phyloP scores from a whole-genome alignment of 2,797 vertebrate species.

The Psittacula derbiana region DNA sequence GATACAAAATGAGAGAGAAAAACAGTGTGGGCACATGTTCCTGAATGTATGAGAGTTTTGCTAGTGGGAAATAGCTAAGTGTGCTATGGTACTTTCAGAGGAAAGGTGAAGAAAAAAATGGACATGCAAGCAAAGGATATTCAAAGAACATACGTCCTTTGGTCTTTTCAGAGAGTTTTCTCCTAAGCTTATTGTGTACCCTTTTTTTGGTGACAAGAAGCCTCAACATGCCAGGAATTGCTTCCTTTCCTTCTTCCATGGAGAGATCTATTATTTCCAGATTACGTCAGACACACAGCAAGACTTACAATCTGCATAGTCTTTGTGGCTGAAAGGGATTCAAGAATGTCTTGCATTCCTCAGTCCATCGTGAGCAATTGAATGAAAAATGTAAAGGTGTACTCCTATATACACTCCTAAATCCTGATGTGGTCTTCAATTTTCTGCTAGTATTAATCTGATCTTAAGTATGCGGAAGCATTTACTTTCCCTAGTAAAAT shows the following conservation, averaged over 20 bases:
- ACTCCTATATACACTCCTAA: background rate
- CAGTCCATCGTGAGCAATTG: background rate
- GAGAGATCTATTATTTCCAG: background rate
- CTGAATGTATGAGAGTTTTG: background rate
- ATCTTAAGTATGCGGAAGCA: background rate
- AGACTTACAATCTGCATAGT: background rate
- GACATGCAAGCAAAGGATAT: background rate
- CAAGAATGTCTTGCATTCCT: background rate
- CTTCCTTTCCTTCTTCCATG: background rate
- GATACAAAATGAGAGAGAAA: background rate
- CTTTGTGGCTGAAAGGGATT: background rate
- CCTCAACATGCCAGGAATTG: background rate
- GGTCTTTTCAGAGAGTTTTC: background rate
- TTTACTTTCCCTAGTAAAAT: background rate
- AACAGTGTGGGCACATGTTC: background rate
- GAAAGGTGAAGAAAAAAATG: background rate
- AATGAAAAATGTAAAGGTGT: background rate
- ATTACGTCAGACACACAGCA: background rate
- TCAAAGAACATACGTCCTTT: background rate
- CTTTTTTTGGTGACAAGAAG: background rate
- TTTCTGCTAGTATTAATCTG: background rate
- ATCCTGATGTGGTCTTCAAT: background rate
- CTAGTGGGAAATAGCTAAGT: background rate
- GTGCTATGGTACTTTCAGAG: background rate
- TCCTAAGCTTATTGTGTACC: background rate